Conservation (phyloP, 2,797 vertebrate species). For the Meda fulgida region DNA sequence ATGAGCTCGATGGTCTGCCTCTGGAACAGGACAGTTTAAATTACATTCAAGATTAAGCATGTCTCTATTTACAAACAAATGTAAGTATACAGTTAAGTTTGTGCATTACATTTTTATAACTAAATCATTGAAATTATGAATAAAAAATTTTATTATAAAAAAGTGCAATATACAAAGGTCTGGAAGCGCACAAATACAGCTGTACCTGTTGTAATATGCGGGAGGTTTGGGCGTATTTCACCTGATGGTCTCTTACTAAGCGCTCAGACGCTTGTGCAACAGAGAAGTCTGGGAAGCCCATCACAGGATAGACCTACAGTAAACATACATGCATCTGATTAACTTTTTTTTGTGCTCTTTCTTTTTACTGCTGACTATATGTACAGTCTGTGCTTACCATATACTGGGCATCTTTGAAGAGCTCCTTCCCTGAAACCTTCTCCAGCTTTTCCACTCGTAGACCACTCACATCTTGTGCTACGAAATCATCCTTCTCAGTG, state of each 20-base stretch:
- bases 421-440: conserved; percentile 73
- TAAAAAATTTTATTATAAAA: not conserved
- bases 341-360: not conserved
- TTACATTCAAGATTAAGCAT: not conserved
- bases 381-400: conserved; percentile 68
- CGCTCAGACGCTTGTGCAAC: conserved; percentile 76
- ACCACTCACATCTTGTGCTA: conserved; percentile 70
- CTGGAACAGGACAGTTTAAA: conserved; percentile 63
- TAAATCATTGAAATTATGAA: not conserved
- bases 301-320: conserved; percentile 78
- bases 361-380: not conserved
- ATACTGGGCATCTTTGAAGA: conserved; percentile 72
- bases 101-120: not conserved
- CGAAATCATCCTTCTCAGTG: conserved; percentile 68
- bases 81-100: not conserved
- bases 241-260: conserved; percentile 77
- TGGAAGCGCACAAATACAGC: not conserved
- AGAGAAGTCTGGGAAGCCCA: conserved; percentile 74
- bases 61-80: not conserved
- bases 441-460: conserved; percentile 62
- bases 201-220: conserved; percentile 83
- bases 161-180: not conserved
- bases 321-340: conserved; percentile 43
- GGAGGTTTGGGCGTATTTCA: conserved; percentile 68
- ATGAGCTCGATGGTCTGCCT: conserved; percentile 81